Evolutionary conservation across 30 jellyfish, hydroid and myxozoan genomes (phyloP).

Genomic region (Cassiopea andromeda): DNA sequence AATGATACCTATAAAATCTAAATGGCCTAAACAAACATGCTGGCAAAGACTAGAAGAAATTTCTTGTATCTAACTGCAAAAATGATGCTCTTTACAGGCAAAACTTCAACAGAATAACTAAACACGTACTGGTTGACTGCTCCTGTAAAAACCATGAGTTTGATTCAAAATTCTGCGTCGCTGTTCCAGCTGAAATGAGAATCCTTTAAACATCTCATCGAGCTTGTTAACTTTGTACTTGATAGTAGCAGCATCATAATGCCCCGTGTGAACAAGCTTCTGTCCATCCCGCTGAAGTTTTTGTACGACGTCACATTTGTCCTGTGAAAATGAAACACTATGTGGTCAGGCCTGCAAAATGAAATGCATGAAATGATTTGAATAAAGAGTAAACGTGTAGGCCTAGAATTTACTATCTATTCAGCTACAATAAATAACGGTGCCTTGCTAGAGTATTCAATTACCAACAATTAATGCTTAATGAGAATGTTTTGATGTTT

Average conservation of each 20-base stretch:
- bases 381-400: background rate
- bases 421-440: background rate
- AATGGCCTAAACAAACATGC: no score
- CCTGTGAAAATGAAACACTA: conserved; percentile 51
- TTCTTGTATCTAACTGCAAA: background rate
- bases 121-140: conserved; percentile 85
- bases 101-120: background rate
- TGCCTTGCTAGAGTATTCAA: background rate
- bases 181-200: conserved; percentile 77
- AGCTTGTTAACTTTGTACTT: conserved; percentile 87
- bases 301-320: conserved; percentile 66
- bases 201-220: conserved; percentile 79
- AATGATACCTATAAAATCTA: no score
- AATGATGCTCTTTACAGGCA: background rate
- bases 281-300: conserved; percentile 90
- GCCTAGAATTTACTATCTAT: background rate
- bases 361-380: background rate
- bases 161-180: conserved; percentile 73
- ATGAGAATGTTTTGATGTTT: background rate
- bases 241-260: conserved; percentile 89
- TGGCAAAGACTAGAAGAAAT: background rate
- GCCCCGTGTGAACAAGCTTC: conserved; percentile 90
- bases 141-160: conserved; percentile 78
- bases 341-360: background rate
- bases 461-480: background rate